Conservation (phyloP, 2,797 vertebrate species). For the Myotis daubentonii region DNA sequence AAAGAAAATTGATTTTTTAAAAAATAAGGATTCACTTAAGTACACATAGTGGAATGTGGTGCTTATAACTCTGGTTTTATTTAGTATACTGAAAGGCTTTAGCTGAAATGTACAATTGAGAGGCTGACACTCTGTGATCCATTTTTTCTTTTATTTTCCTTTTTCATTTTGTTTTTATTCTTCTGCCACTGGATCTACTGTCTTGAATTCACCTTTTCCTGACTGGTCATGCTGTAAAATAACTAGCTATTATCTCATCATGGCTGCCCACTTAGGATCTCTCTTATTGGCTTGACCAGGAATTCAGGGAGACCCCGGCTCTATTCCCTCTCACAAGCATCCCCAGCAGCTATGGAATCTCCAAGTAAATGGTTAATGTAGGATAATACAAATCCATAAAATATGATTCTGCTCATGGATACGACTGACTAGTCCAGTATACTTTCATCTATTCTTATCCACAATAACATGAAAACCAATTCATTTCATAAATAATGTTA, state of each 20-base stretch:
- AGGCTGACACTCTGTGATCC: neutral
- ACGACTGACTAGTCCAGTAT: neutral
- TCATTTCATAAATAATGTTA: neutral
- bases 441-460: neutral
- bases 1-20: neutral
- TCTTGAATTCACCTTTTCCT: neutral
- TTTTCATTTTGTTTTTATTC: neutral
- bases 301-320: neutral
- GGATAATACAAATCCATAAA: neutral
- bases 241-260: neutral
- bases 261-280: neutral
- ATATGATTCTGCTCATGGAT: too few species aligned
- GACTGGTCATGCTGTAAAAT: neutral
- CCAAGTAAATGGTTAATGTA: neutral
- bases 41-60: neutral
- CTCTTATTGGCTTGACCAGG: neutral
- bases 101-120: neutral
- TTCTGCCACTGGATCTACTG: neutral
- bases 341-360: neutral
- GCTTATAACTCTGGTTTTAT: neutral
- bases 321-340: neutral
- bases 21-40: neutral
- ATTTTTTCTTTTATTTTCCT: neutral
- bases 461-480: neutral
- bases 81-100: neutral